Base-by-base conservation (phyloP, 2,113 vertebrate species). In the Caretta caretta region DNA sequence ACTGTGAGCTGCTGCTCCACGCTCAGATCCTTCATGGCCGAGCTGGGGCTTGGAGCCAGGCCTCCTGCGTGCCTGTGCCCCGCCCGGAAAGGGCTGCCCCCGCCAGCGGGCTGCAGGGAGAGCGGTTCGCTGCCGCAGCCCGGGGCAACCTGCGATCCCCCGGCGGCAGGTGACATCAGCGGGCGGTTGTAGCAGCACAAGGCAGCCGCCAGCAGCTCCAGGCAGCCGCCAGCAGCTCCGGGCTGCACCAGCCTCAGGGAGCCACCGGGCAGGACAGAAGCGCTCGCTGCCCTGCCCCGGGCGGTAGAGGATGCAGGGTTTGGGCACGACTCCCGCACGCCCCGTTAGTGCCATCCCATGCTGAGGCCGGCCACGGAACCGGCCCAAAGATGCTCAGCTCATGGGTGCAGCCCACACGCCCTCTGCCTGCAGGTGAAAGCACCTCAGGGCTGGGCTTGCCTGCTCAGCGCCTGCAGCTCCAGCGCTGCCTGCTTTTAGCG, bases 1-100 rank as follows among this genome's bases (percentile, higher is more conserved):
- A 97, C 97, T 78, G 0, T 59, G 5, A 98, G 94, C 51, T 94
- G 97, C 92, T 98, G 97, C 92, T 97, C 95, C 83, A 59, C 84
- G 16, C 56, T 50, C 31, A 84, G 42, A 24, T 97, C 91, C 76
- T 79, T 75, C 35, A 3, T 2, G 38, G 93, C 72, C 0, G 3
- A 95, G 92, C 92, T 93, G 76, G 0, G 4, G 20, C 65, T 24
- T 0, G 48, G 4, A 49, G 88, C 62, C 2, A 25, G 29, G 49
- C 54, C 56, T 31, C 56, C 10, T 6, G 48, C 1, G 22, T 57
- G 35, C 76, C 51, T 31, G 42, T 22, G 57, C 29, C 35, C 31
- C 2, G 62, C 56, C 62, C 56, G 13, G 50, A 48, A 78, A 0
- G n/a, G 62, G 35, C 54, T 35, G 69, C 46, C 25, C 17, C 29